Percentiles rank a stretch among this genome's conserved stretches.
Conservation (phyloP, 2,113 vertebrate genomes). For the Axis porcinus region DNA sequence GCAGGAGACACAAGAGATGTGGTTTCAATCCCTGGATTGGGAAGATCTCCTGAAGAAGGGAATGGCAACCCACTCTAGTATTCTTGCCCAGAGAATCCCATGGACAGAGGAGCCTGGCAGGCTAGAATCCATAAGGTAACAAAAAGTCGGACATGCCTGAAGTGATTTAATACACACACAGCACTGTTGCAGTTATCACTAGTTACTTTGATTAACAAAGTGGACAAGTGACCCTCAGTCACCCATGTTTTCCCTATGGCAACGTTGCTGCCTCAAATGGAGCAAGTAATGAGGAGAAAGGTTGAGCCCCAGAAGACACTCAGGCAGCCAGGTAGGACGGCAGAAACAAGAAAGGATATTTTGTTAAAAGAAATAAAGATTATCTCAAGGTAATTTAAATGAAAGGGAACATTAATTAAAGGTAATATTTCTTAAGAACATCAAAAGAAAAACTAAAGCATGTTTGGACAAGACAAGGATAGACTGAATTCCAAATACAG, state of each 20-base stretch:
- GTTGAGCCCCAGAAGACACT: neutral
- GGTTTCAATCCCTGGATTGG: neutral
- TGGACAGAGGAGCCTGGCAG: neutral
- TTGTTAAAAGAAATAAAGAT: constrained; percentile 22
- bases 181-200: neutral
- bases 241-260: neutral
- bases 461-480: neutral
- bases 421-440: neutral
- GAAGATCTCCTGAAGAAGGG: neutral
- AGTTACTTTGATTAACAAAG: neutral
- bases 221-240: neutral
- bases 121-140: neutral
- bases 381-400: neutral
- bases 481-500: neutral
- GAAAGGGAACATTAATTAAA: neutral
- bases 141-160: neutral
- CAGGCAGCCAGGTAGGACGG: neutral
- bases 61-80: neutral
- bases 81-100: neutral
- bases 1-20: neutral
- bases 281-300: neutral
- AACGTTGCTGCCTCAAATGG: neutral
- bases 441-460: neutral
- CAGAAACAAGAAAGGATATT: neutral
- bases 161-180: neutral